Base-by-base conservation (phyloP, 1,140 invertebrate genomes). In the Propsilocerus akamusi region DNA sequence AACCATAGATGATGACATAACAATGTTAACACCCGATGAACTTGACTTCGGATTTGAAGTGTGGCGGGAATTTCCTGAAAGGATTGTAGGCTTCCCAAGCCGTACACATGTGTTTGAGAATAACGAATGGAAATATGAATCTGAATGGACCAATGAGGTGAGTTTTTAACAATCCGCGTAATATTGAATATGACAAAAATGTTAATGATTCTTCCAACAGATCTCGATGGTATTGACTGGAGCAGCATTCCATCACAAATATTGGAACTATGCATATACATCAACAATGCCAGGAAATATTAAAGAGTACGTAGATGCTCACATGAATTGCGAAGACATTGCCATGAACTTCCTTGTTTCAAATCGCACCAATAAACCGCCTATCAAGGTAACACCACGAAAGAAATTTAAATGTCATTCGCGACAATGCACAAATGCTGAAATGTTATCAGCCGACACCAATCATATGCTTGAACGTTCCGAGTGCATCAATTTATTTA, bases 401-500 rank as follows among this genome's bases (percentile, higher is more conserved):
- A 97, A 97, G 61, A 97, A 97, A 62, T 97, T 97, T 68, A 93
- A 94, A 66, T 97, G 93, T 65, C 91, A 91, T 0, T 41, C 34
- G 5, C 5, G 34, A 41, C 86, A 95, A 63, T 97, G 92, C 68
- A 83, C 78, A 1, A 93, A 92, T 61, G 91, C 81, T 0, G 90
- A 94, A 69, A 94, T 93, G 86, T 61, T 97, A 3, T 96, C 91
- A 0, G 86, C 88, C 0, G 91, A 95, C 70, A 71, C 87, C 22
- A 78, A 80, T 23, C 92, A 97, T 65, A 94, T 97, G 90, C 77
- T 87, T 1, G 87, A 92, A 63, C 70, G 94, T 24, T 93, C 91
- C 0, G 80, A 87, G 41, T 98, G 94, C 60, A 88, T 98, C 8
- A 86, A 91, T 64, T 70, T 77, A 47, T 96, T 97, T 66, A 75